phyloP scores from a whole-genome alignment of 2,888 invertebrate genomes.

The Leuctra nigra region DNA sequence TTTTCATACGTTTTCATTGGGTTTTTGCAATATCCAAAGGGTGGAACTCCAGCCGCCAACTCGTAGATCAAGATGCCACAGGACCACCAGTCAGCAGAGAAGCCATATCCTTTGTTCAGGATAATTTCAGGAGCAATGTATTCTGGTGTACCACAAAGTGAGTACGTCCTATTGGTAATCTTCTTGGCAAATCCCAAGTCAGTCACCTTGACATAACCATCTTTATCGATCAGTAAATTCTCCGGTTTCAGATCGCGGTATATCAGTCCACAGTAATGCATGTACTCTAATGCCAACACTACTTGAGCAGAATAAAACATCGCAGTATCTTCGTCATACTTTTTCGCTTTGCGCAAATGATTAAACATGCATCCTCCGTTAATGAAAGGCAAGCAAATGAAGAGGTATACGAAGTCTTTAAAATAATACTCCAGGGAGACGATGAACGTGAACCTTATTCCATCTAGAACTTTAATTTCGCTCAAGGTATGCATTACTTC shows the following conservation, averaged over 20 bases:
- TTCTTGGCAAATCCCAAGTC: constrained; percentile 94
- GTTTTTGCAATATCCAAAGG: constrained; percentile 88
- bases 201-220: constrained; percentile 76
- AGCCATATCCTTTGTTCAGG: constrained; percentile 85
- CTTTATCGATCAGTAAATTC: constrained; percentile 73
- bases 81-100: constrained; percentile 96
- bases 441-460: constrained; percentile 8
- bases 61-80: constrained; percentile 83
- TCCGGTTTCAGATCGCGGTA: constrained; percentile 92
- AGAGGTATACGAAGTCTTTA: constrained; percentile 1
- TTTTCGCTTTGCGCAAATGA: constrained; percentile 32
- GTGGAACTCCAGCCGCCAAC: constrained; percentile 89
- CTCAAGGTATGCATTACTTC: constrained; percentile 55
- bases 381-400: constrained; percentile 8
- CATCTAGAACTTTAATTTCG: constrained; percentile 8
- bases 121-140: constrained; percentile 56
- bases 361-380: constrained; percentile 6
- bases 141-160: constrained; percentile 52
- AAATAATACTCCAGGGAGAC: constrained; percentile 1
- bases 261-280: constrained; percentile 79
- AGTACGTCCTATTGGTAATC: constrained; percentile 50
- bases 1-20: constrained; percentile 94
- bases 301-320: constrained; percentile 91
- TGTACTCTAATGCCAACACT: constrained; percentile 81
- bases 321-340: constrained; percentile 67